Percentiles rank a stretch among this genome's conserved stretches.
Conservation (phyloP, 2,113 vertebrate species). For the Neotragus moschatus region DNA sequence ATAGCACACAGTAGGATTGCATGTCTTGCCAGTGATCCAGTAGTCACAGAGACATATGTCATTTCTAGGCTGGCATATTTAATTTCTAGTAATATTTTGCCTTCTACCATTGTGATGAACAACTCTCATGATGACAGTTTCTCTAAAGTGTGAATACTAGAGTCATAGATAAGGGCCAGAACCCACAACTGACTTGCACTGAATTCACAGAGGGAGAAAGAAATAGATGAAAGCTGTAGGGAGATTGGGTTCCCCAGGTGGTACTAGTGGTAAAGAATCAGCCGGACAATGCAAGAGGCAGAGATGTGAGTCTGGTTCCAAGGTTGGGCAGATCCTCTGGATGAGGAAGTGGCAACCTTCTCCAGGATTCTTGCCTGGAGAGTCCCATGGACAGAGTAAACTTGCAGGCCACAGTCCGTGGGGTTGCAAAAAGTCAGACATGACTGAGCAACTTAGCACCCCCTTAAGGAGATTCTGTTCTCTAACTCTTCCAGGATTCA, state of each 20-base stretch:
- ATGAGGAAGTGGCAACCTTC: background rate
- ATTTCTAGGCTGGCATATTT: background rate
- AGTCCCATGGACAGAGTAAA: background rate
- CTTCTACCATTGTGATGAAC: background rate
- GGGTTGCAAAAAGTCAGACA: background rate
- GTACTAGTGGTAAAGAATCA: background rate
- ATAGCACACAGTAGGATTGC: background rate
- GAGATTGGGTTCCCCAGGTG: background rate
- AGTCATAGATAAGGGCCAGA: background rate
- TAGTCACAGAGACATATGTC: background rate
- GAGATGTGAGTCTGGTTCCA: background rate
- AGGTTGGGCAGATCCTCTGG: background rate
- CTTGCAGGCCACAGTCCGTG: background rate
- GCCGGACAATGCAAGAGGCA: background rate
- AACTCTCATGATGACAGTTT: background rate
- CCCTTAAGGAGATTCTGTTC: background rate
- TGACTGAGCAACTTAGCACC: background rate
- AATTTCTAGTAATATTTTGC: background rate
- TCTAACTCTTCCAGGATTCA: background rate
- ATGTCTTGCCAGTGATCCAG: background rate
- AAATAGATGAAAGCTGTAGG: background rate
- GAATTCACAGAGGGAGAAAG: background rate
- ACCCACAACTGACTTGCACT: background rate
- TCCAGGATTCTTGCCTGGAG: background rate
- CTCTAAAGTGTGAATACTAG: background rate